Conservation (phyloP, 2,113 vertebrate species). For the Heteronetta atricapilla region DNA sequence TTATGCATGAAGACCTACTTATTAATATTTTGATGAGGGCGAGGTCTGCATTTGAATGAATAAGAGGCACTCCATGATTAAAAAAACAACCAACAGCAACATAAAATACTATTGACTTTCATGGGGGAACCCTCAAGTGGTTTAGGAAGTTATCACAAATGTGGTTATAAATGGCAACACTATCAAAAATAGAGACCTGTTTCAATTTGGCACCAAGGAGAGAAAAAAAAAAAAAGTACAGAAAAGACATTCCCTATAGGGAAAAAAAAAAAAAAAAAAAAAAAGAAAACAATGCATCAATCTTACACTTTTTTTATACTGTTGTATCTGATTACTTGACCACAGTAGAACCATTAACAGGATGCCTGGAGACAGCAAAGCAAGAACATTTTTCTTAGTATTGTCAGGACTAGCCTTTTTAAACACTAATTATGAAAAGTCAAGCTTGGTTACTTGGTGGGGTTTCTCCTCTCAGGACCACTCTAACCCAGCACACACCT, state of each 20-base stretch:
- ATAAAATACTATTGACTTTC: slow-evolving; percentile 20
- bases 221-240: neutral
- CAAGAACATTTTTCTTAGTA: neutral
- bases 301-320: neutral
- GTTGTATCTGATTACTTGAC: neutral
- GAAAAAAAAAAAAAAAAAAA: neutral
- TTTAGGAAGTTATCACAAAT: neutral
- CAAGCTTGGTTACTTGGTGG: neutral
- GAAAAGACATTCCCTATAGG: neutral
- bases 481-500: neutral
- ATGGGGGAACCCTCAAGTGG: neutral
- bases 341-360: neutral
- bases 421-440: neutral
- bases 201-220: neutral
- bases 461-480: neutral
- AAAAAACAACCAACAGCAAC: neutral
- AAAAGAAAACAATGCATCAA: neutral
- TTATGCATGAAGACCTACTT: slow-evolving; percentile 51
- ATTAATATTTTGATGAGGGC: slow-evolving; percentile 61
- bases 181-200: neutral
- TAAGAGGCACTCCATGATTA: neutral
- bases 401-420: neutral
- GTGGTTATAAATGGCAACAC: neutral
- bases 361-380: slow-evolving; percentile 9
- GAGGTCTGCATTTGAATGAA: slow-evolving; percentile 41